Evolutionary conservation across 2,888 invertebrate species (phyloP), one percentile per base, ranked within the genome.

Genomic region (Agonopterix heracliana): DNA sequence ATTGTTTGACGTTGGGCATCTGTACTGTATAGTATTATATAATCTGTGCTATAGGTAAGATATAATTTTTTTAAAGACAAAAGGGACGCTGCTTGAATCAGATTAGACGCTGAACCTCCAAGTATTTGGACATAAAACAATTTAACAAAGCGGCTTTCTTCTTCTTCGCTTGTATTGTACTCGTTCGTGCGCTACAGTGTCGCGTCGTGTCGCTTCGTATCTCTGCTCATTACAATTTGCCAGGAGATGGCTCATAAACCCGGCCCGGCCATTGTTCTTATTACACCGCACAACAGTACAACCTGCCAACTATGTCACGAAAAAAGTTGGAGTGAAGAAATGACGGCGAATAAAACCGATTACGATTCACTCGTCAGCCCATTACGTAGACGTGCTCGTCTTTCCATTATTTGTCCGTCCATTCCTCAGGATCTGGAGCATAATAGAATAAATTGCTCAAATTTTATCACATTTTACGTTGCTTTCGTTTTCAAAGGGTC

Each of bases 331-430:
- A 48, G 46, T 46, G 46, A 41, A 44, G 42, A 48, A 44, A 43
- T 46, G 38, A 43, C 51, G 47, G 47, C 51, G 42, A 53, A 50
- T 57, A 56, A 63, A 56, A 60, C 50, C 51, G 54, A 56, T 59
- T 59, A 57, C 57, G 60, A 67, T 68, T 61, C 61, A 59, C 66
- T 66, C 65, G 62, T 67, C 68, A 64, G 62, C 59, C 62, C 66
- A 66, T 68, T 66, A 66, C 51, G 54, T 48, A 55, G 59, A 52
- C 61, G 59, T 64, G 59, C 57, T 62, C 60, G 59, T 61, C 58
- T 63, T 61, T 57, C 57, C 47, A 64, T 64, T 63, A 63, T 59
- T 57, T 57, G 54, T 54, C 43, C 56, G 50, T 52, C 51, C 52
- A 52, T 55, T 58, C 55, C 48, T 51, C 50, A 49, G 48, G 47